phyloP scores from a whole-genome alignment of 1,140 invertebrate genomes.

The Lordiphosa clarofinis region DNA sequence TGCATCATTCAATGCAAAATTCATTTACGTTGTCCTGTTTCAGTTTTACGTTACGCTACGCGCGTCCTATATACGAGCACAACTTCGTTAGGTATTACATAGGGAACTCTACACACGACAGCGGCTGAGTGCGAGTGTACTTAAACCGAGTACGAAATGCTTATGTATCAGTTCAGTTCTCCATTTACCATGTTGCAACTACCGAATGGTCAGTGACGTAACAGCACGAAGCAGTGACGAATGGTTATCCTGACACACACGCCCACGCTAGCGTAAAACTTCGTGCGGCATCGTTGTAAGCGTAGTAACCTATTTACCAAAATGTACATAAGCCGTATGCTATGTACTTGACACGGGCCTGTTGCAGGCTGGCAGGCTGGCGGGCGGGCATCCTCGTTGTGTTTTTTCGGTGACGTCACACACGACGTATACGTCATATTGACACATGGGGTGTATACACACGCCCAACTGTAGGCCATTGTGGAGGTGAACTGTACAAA shows the following conservation, averaged over 20 bases:
- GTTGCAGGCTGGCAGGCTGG: conserved; percentile 36
- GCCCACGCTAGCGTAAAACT: conserved; percentile 69
- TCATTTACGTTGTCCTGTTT: conserved; percentile 75
- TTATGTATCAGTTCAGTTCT: conserved; percentile 35
- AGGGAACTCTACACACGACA: background rate
- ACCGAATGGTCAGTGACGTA: conserved; percentile 55
- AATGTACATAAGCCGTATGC: background rate
- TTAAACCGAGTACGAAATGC: conserved; percentile 1
- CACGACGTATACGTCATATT: conserved; percentile 40
- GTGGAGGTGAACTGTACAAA: conserved; percentile 17
- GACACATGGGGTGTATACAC: conserved; percentile 5
- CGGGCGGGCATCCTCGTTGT: conserved; percentile 3
- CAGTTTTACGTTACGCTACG: conserved; percentile 74
- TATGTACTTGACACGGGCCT: conserved; percentile 18
- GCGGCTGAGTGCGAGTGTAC: conserved; percentile 5
- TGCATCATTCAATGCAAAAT: conserved; percentile 75
- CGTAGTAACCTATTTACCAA: conserved; percentile 75
- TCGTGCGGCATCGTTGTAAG: conserved; percentile 44
- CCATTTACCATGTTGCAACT: conserved; percentile 47
- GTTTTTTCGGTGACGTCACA: conserved; percentile 38
- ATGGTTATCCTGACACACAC: conserved; percentile 35
- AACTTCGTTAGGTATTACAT: conserved; percentile 2
- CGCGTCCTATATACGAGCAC: conserved; percentile 51
- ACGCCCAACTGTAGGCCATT: conserved; percentile 4
- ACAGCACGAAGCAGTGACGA: conserved; percentile 44